Conservation (phyloP, 92 coral and sea anemone genomes). For the Parazoanthus swiftii region DNA sequence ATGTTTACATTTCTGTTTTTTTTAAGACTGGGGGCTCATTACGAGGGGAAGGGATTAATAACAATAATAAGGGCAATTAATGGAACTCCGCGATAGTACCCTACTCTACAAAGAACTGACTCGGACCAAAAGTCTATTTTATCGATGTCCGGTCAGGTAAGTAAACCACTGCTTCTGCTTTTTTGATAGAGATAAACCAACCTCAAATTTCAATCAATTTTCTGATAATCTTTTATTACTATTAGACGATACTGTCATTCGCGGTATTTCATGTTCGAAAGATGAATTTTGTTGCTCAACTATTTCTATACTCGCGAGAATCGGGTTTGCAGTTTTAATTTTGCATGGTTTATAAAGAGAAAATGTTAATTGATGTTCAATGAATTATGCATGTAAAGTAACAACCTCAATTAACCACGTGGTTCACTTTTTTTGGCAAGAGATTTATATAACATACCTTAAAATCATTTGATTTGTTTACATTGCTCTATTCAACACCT, state of each 20-base stretch:
- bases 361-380: not conserved
- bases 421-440: not conserved
- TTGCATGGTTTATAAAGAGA: not conserved
- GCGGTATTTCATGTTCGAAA: not conserved
- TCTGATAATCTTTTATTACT: not conserved
- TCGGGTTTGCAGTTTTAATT: not conserved
- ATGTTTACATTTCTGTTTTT: no score
- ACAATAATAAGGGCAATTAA: no score
- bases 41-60: no score
- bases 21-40: no score
- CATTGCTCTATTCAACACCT: not conserved
- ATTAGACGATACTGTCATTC: not conserved
- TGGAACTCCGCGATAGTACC: no score
- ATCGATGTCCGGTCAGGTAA: not conserved
- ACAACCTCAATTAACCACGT: not conserved
- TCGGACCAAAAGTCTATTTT: no score
- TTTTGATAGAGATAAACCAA: no score
- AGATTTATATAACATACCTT: not conserved
- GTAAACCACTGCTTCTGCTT: not conserved
- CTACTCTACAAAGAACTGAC: no score
- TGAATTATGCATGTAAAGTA: not conserved
- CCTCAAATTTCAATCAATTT: not conserved
- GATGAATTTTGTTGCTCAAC: not conserved
- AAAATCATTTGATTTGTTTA: slow-evolving; percentile 17
- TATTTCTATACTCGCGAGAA: not conserved